Evolutionary conservation across 2,113 vertebrate species (phyloP).

Genomic region (Haplochromis burtoni): DNA sequence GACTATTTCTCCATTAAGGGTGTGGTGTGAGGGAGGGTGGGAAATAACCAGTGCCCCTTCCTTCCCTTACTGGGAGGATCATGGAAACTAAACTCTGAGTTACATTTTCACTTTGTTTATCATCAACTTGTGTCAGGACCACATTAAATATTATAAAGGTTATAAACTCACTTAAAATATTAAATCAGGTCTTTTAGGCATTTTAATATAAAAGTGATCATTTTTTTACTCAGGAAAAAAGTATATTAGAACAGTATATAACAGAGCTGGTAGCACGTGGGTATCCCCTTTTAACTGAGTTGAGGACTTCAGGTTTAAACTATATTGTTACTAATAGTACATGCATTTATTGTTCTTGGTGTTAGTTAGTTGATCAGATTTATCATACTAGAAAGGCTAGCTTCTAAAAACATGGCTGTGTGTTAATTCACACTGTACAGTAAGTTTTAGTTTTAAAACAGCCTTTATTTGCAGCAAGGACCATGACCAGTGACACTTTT

Average conservation of each 20-base stretch:
- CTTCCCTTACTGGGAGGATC: slow-evolving; percentile 58
- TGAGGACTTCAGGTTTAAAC: background rate
- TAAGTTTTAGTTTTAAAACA: background rate
- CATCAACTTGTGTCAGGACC: background rate
- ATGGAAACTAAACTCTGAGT: slow-evolving; percentile 55
- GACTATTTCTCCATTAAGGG: slow-evolving; percentile 34
- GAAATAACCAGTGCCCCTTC: slow-evolving; percentile 46
- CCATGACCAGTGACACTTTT: background rate
- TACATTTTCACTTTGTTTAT: background rate
- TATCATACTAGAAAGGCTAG: background rate
- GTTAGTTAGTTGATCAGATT: background rate
- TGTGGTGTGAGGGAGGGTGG: slow-evolving; percentile 32
- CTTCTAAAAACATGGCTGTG: background rate
- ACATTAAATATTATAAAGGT: background rate
- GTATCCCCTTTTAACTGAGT: background rate
- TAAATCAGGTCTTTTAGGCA: background rate
- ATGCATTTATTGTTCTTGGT: background rate
- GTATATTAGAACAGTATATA: background rate
- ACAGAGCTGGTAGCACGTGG: background rate
- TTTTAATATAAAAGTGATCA: background rate
- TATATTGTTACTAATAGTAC: background rate
- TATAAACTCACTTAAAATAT: background rate
- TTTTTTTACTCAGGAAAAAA: background rate
- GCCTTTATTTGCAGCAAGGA: background rate
- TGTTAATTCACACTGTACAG: background rate